phyloP scores from a whole-genome alignment of 1,140 invertebrate genomes.

The Mamestra configurata region DNA sequence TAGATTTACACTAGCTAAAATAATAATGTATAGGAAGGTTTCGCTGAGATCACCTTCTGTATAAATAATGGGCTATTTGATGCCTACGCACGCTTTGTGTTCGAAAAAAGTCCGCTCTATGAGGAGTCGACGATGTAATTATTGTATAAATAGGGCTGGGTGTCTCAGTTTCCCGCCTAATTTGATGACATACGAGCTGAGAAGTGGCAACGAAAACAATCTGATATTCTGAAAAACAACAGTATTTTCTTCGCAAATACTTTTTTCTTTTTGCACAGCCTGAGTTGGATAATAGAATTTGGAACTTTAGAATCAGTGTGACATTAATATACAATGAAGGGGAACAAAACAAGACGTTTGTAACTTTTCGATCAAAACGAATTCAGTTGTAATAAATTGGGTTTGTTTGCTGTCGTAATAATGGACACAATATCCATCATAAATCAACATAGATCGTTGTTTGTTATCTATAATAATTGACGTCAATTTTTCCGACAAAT shows the following conservation, averaged over 20 bases:
- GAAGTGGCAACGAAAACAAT: constrained; percentile 3
- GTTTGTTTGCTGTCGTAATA: constrained; percentile 22
- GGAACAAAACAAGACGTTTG: background rate
- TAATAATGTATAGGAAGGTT: constrained; percentile 5
- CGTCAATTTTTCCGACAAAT: constrained; percentile 18
- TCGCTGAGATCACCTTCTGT: background rate
- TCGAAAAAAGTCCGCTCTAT: constrained; percentile 15
- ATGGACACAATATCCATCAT: background rate
- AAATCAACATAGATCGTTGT: constrained; percentile 1
- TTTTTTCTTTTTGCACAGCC: constrained; percentile 5
- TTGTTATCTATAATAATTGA: constrained; percentile 7
- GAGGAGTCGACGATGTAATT: background rate
- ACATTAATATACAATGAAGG: constrained; percentile 9
- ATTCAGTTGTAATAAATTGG: constrained; percentile 11
- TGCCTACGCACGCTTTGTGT: constrained; percentile 26
- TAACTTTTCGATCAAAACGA: constrained; percentile 8
- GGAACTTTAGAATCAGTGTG: constrained; percentile 8
- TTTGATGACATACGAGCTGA: constrained; percentile 29
- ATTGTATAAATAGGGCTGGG: constrained; percentile 23
- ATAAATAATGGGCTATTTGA: constrained; percentile 6
- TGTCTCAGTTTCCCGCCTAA: constrained; percentile 50
- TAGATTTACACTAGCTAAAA: constrained; percentile 39
- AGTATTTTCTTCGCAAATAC: background rate
- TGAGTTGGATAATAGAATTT: constrained; percentile 7
- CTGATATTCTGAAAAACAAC: background rate